Base-by-base conservation (phyloP, 2,113 vertebrate species). In the Scopus umbretta region DNA sequence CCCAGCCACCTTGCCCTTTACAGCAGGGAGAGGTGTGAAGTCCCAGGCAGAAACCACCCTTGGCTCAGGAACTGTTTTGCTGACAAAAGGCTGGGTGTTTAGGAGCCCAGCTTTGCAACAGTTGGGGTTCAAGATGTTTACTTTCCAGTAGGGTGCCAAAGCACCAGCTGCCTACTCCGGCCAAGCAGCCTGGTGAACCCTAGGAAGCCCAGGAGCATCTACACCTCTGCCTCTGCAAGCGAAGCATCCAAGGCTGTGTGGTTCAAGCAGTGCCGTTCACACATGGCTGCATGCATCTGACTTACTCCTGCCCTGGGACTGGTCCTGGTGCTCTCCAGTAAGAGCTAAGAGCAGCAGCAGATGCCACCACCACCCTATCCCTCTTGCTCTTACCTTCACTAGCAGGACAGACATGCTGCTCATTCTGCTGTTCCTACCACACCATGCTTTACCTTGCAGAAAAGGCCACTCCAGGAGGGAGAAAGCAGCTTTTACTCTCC, bases 331-430 rank as follows among this genome's bases (percentile, higher is more conserved):
- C 42, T 45, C 17, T 10, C 56, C 76, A 5, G 8, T 1, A 36
- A 55, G 63, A 65, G 22, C 45, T 3, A 8, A 11, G 18, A 21
- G 20, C 50, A 56, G 67, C 62, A 68, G 85, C 9, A 34, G 38
- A 3, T 29, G 22, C 4, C 25, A 50, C 10, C 26, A 4, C 10
- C 17, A 1, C 19, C 7, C 18, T 1, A 0, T 40, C 26, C 20
- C 29, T n/a, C 34, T 12, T 0, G 0, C 52, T 67, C 27, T 36
- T 14, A 5, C 47, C 62, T 16, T 1, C 25, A 9, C 13, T 6
- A 40, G 36, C 40, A 36, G 65, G 67, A 56, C 4, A 0, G n/a
- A 10, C 2, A 1, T 0, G 0, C n/a, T 34, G 42, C 52, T 1
- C 2, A 7, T 30, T 7, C 62, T 6, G 16, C 11, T 0, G 4